A percentile compares a stretch with the other conserved stretches of the same genome.
Conservation (phyloP, 2,113 vertebrate species). For the Chauna torquata region DNA sequence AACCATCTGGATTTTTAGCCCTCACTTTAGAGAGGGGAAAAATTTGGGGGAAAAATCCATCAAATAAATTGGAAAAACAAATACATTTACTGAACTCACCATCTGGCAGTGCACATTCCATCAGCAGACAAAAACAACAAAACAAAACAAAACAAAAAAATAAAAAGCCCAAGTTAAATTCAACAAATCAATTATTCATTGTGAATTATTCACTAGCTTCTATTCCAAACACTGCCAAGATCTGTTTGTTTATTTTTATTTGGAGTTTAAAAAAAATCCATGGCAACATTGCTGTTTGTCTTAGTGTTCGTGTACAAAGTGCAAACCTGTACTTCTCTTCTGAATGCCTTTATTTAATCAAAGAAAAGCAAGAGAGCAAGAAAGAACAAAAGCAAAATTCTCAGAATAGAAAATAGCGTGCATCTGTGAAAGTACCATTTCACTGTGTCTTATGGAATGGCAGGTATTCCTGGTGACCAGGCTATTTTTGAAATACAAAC, state of each 20-base stretch:
- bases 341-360: conserved; percentile 48
- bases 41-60: not conserved
- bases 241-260: conserved; percentile 74
- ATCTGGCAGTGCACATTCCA: conserved; percentile 63
- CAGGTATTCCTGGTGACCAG: not conserved
- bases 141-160: not conserved
- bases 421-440: not conserved
- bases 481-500: not conserved
- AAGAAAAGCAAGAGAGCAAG: not conserved
- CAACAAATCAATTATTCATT: conserved; percentile 77
- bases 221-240: conserved; percentile 65
- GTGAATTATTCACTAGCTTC: conserved; percentile 75
- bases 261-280: conserved; percentile 61
- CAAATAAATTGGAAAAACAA: conserved; percentile 72
- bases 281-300: conserved; percentile 61
- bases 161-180: conserved; percentile 28
- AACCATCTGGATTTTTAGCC: conserved; percentile 64
- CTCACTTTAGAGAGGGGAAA: conserved; percentile 6
- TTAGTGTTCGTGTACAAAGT: conserved; percentile 49
- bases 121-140: conserved; percentile 4
- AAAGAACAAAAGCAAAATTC: conserved; percentile 34
- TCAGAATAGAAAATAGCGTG: not conserved
- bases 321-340: conserved; percentile 29
- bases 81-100: conserved; percentile 71
- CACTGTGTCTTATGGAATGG: not conserved